Evolutionary conservation across 2,888 invertebrate genomes (phyloP).

Genomic region (Hypolimnas misippus): DNA sequence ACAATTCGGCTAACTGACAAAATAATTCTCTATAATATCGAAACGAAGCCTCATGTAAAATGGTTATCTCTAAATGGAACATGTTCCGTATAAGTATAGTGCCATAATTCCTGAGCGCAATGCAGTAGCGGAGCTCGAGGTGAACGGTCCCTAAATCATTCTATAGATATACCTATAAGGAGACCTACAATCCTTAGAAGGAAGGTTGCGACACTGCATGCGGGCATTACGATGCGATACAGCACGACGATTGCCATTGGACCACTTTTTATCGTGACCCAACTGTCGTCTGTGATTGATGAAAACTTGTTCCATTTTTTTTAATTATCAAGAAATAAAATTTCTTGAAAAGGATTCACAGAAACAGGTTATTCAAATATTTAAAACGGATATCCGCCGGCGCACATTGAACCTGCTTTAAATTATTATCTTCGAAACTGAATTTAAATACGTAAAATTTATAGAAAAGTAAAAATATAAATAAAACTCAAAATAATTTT

Average conservation of each 20-base stretch:
- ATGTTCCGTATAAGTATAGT: slow-evolving; percentile 30
- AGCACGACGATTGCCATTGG: slow-evolving; percentile 41
- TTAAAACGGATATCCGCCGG: too few relatives aligned
- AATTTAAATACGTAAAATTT: too few relatives aligned
- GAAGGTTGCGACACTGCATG: slow-evolving; percentile 63
- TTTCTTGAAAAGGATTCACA: neutral
- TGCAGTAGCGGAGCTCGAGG: slow-evolving; percentile 60
- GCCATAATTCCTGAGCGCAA: slow-evolving; percentile 42
- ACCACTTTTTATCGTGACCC: slow-evolving; percentile 51
- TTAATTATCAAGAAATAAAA: slow-evolving; percentile 9
- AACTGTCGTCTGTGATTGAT: slow-evolving; percentile 11
- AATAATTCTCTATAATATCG: neutral
- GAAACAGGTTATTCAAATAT: neutral
- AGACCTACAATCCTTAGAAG: slow-evolving; percentile 64
- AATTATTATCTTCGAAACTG: neutral
- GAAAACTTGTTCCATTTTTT: slow-evolving; percentile 21
- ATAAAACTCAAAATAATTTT: too few relatives aligned
- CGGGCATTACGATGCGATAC: slow-evolving; percentile 39
- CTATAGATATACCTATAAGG: slow-evolving; percentile 46
- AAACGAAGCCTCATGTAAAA: neutral
- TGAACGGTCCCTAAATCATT: slow-evolving; percentile 72
- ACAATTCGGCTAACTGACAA: neutral
- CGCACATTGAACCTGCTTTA: neutral
- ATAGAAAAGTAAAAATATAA: too few relatives aligned
- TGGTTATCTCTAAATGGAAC: slow-evolving; percentile 40